phyloP scores from a whole-genome alignment of 2,113 vertebrate species.

The Martes martes region DNA sequence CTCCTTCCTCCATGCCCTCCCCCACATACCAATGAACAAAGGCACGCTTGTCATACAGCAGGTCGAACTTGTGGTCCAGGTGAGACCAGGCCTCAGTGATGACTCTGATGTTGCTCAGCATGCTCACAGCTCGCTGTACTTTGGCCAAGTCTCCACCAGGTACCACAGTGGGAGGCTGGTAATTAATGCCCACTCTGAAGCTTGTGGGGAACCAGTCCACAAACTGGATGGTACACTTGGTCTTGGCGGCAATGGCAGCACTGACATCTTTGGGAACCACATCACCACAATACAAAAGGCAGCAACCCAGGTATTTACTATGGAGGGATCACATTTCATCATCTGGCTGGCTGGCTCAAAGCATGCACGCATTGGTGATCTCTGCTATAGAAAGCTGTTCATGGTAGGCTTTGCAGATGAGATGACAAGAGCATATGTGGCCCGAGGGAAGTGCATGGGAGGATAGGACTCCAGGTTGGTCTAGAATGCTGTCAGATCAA shows the following conservation, averaged over 20 bases:
- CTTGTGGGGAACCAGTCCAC: neutral
- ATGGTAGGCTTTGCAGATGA: neutral
- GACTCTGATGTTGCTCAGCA: neutral
- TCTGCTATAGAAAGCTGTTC: neutral
- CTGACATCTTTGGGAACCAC: constrained; percentile 63
- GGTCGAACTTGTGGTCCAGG: constrained; percentile 70
- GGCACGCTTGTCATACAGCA: neutral
- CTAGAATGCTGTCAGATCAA: neutral
- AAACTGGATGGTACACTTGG: neutral
- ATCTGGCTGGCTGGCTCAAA: neutral
- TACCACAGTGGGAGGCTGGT: neutral
- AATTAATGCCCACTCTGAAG: neutral
- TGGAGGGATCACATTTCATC: neutral
- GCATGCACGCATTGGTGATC: neutral
- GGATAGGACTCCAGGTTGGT: neutral
- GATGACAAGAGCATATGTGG: neutral
- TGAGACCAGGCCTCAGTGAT: constrained; percentile 70
- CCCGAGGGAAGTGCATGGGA: neutral
- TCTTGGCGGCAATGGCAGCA: constrained; percentile 58
- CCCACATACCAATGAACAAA: neutral
- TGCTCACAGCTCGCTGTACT: neutral
- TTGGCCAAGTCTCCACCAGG: neutral
- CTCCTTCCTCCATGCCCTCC: neutral
- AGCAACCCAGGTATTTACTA: neutral
- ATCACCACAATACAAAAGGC: neutral